Evolutionary conservation across 2,113 vertebrate genomes (phyloP).

Genomic region (Albula goreensis): DNA sequence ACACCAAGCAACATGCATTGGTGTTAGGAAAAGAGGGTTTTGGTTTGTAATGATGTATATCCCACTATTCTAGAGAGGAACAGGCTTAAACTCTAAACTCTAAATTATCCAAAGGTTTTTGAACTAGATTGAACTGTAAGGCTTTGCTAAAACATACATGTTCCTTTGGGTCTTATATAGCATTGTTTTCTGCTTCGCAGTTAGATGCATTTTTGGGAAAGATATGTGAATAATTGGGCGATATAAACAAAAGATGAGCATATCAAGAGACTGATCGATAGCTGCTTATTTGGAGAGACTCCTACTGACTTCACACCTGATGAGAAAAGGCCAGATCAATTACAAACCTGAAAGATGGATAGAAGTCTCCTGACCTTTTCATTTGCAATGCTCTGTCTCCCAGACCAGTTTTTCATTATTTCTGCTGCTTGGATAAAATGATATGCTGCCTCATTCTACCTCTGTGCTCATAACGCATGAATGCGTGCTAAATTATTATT

Average conservation of each 20-base stretch:
- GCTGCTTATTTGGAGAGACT: slow-evolving; percentile 40
- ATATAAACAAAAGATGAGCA: slow-evolving; percentile 14
- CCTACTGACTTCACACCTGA: slow-evolving; percentile 32
- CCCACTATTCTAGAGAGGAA: not conserved
- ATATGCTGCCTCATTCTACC: slow-evolving; percentile 1
- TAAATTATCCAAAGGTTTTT: not conserved
- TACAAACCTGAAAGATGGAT: slow-evolving; percentile 36
- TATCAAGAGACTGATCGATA: slow-evolving; percentile 27
- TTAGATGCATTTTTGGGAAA: not conserved
- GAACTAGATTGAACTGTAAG: too few relatives aligned
- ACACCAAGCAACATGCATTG: not conserved
- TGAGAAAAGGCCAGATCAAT: slow-evolving; percentile 46
- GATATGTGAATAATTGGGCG: not conserved
- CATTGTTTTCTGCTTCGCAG: not conserved
- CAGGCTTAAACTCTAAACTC: not conserved
- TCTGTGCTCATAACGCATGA: not conserved
- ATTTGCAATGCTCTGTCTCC: slow-evolving; percentile 19
- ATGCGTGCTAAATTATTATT: slow-evolving; percentile 10
- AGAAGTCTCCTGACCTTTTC: slow-evolving; percentile 46
- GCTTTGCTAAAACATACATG: too few relatives aligned
- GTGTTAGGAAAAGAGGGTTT: not conserved
- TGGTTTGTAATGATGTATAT: not conserved
- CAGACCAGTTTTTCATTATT: slow-evolving; percentile 18
- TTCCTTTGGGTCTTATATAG: not conserved
- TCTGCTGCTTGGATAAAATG: not conserved